A percentile compares a stretch with the other conserved stretches of the same genome.
Conservation (phyloP, 1,140 invertebrate genomes). For the Nixonia krombeini region DNA sequence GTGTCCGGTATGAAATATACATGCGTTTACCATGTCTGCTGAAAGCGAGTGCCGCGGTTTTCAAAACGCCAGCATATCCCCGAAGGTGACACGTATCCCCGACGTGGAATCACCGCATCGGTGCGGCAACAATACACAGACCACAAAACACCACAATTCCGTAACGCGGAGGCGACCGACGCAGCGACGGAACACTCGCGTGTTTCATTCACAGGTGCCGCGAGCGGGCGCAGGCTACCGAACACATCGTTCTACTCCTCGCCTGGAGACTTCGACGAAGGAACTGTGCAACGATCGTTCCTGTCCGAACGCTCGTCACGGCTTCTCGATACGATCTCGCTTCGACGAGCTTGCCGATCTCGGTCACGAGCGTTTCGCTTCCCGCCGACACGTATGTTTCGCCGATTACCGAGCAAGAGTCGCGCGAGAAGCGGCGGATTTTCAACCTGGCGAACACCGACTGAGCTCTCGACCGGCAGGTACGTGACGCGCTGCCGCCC, state of each 20-base stretch:
- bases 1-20: constrained; percentile 7
- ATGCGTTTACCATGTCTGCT: constrained; percentile 30
- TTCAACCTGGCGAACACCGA: constrained; percentile 68
- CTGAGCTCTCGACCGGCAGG: constrained; percentile 65
- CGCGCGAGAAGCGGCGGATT: constrained; percentile 53
- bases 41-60: constrained; percentile 1
- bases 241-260: constrained; percentile 10
- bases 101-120: constrained; percentile 13
- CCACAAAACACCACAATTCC: constrained; percentile 13
- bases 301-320: no score
- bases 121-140: constrained; percentile 11
- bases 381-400: neutral
- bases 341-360: no score
- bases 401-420: constrained; percentile 12
- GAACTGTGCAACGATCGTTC: constrained; percentile 2
- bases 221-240: constrained; percentile 2
- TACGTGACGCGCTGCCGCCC: constrained; percentile 55
- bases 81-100: constrained; percentile 4
- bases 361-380: neutral
- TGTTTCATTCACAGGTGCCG: constrained; percentile 1
- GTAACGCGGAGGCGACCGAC: neutral
- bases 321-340: no score
- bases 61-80: constrained; percentile 28
- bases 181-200: constrained; percentile 11
- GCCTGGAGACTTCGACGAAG: constrained; percentile 4